Evolutionary conservation across 2,888 invertebrate genomes (phyloP), one percentile per base, ranked within the genome.

Genomic region (Ichneumon xanthorius): DNA sequence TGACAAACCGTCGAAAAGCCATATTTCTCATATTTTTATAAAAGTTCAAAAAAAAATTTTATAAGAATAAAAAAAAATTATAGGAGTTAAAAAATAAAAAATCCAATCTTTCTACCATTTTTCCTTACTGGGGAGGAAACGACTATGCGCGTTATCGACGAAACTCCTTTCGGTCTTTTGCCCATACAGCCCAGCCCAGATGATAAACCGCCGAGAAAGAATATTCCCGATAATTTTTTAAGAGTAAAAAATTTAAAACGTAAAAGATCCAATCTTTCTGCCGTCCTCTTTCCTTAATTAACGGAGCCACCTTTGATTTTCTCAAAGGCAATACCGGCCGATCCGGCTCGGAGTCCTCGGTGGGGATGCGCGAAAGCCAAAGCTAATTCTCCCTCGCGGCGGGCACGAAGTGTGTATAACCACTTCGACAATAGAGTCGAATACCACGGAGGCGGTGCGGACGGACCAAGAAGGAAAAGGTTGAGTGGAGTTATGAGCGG

Each of bases 401-500:
- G 33, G 63, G 45, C 70, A 40, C 37, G 9, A 33, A 40, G 26
- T 71, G 22, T 22, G 16, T 53, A 58, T 16, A 65, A 55, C 37
- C 40, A 22, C 40, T 22, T 63, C 19, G 58, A 58, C 53, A 65
- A 37, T 72, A 61, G 61, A 78, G 78, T 67, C 61, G 19, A 73
- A 82, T 67, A 78, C 67, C 67, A 75, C 0, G 50, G 75, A 70
- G 67, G 75, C 48, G 61, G 22, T 14, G n/a, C 40, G 26, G 53
- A 22, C 30, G 30, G 14, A 55, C 22, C 22, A 22, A 55, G 55
- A 55, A 2, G 22, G 11, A 19, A 55, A 55, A 55, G 55, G 55
- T 55, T 55, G 55, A 55, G 55, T 55, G 58, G 76, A 79, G 68
- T 73, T 78, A 73, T 78, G 48, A 78, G 72, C 40, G 58, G 30